Conservation (phyloP, 2,113 vertebrate genomes). For the Odontophorus gujanensis region DNA sequence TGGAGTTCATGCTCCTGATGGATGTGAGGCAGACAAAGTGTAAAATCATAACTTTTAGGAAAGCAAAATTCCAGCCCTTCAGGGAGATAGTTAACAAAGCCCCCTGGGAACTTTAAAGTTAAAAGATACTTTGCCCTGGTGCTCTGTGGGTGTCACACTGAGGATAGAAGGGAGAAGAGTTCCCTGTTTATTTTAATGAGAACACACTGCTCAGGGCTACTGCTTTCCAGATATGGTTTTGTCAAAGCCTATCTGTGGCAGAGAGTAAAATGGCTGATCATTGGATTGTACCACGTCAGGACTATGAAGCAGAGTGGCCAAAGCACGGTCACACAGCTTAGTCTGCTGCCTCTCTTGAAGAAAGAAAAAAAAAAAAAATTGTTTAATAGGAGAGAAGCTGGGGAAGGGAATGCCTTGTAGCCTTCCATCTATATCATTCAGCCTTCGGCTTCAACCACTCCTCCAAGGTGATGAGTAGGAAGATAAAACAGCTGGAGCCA, state of each 20-base stretch:
- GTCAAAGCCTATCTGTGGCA: not conserved
- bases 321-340: not conserved
- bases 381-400: not conserved
- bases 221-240: not conserved
- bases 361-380: not conserved
- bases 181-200: not conserved
- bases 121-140: not conserved
- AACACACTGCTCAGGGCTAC: not conserved
- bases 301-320: not conserved
- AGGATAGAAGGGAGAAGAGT: not conserved
- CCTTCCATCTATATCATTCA: not conserved
- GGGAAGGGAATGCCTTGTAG: not conserved
- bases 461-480: not conserved
- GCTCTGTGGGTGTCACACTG: fast-evolving
- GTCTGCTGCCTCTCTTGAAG: not conserved
- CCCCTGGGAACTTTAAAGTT: not conserved
- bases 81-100: too few species aligned
- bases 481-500: conserved; percentile 24
- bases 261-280: not conserved
- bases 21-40: too few species aligned
- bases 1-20: too few species aligned
- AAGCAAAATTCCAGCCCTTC: too few species aligned
- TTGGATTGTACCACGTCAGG: not conserved
- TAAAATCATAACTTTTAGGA: too few species aligned
- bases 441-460: not conserved